Conservation (phyloP, 2,113 vertebrate species). For the Crotalus tigris region DNA sequence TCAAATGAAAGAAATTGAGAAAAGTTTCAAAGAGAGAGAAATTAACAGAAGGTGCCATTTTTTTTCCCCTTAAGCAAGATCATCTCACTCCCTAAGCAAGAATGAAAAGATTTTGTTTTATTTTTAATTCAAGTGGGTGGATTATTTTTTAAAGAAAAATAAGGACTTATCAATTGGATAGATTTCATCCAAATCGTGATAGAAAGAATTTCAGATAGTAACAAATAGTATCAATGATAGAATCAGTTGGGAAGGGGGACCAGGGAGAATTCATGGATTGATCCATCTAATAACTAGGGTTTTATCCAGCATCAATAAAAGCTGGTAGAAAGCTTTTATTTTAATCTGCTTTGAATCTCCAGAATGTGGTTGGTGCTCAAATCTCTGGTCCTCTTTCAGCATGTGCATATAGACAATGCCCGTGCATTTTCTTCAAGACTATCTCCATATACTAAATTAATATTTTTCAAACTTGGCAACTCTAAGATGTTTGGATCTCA, state of each 20-base stretch:
- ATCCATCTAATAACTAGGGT: neutral
- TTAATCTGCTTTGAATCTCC: neutral
- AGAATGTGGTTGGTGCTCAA: neutral
- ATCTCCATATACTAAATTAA: neutral
- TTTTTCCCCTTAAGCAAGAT: neutral
- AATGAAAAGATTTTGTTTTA: neutral
- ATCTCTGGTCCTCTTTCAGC: constrained; percentile 29
- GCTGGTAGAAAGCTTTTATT: neutral
- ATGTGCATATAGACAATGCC: neutral
- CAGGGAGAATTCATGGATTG: neutral
- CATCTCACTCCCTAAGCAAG: neutral
- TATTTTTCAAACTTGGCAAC: neutral
- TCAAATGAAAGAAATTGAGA: neutral
- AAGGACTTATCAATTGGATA: neutral
- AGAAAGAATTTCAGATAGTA: neutral
- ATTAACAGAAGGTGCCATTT: neutral
- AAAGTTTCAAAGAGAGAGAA: neutral
- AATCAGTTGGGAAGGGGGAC: neutral
- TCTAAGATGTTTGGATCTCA: neutral
- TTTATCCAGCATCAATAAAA: neutral
- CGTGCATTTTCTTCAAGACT: neutral
- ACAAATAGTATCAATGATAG: neutral
- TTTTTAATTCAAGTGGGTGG: neutral
- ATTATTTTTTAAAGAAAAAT: neutral
- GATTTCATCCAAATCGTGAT: neutral